These are phyloP conservation scores for Petromus typicus DNA, from an alignment of 2,113 vertebrate genomes.

Conservation along the genomic window DNA sequence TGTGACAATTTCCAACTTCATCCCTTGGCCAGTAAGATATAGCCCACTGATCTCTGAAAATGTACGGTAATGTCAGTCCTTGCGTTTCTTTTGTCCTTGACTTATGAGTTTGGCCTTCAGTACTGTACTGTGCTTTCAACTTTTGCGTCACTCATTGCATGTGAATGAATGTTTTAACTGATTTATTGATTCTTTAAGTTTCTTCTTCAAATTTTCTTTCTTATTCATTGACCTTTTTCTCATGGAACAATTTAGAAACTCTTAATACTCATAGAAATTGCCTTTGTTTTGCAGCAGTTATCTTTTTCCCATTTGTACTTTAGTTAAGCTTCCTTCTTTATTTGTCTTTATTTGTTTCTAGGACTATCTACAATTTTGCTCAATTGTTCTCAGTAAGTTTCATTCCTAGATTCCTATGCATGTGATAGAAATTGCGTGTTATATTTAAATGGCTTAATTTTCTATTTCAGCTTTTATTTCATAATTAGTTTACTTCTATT, in stretches of 20 bases:
- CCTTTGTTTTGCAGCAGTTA: neutral
- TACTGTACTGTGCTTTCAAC: neutral
- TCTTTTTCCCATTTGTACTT: neutral
- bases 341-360: neutral
- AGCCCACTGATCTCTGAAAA: neutral
- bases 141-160: neutral
- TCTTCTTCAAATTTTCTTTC: neutral
- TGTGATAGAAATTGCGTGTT: neutral
- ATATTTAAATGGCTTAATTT: neutral
- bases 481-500: neutral
- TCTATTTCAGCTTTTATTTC: neutral
- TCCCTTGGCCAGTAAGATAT: neutral
- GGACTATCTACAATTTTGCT: neutral
- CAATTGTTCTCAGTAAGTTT: neutral
- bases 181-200: neutral
- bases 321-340: neutral
- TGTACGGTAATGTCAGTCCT: neutral
- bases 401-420: neutral
- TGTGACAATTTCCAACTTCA: neutral
- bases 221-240: neutral
- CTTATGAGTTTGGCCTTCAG: neutral
- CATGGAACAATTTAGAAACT: neutral
- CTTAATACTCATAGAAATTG: neutral
- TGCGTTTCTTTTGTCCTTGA: neutral
- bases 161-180: neutral